Conservation (phyloP, 2,113 vertebrate genomes). For the Lophochroa leadbeateri region DNA sequence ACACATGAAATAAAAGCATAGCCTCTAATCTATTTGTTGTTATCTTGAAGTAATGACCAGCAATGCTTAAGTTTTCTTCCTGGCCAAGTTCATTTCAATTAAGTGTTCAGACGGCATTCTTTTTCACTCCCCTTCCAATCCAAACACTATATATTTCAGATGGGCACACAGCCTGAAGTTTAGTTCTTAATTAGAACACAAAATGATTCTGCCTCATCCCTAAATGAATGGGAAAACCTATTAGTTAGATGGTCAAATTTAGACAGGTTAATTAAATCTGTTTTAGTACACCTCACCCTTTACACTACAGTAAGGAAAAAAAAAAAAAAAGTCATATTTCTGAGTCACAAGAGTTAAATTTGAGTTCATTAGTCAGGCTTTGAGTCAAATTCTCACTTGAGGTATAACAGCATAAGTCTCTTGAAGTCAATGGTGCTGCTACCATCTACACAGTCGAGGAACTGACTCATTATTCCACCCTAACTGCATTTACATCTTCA, state of each 20-base stretch:
- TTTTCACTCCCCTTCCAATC: not conserved
- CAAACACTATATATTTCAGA: not conserved
- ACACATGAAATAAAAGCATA: not conserved
- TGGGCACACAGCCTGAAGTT: not conserved
- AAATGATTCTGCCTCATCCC: not conserved
- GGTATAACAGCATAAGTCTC: not conserved
- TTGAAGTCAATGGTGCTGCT: not conserved
- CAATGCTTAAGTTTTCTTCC: not conserved
- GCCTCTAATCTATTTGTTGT: not conserved
- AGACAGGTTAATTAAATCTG: conserved; percentile 40
- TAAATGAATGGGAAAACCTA: conserved; percentile 18
- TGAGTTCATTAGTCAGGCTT: conserved; percentile 2
- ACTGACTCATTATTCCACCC: not conserved
- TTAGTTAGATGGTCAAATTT: conserved; percentile 29
- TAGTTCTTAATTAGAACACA: conserved; percentile 39
- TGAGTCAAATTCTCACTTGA: not conserved
- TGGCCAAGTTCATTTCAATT: not conserved
- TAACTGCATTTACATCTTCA: not conserved
- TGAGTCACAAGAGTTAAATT: not conserved
- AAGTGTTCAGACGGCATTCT: not conserved
- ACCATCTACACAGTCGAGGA: not conserved
- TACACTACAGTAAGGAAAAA: not conserved
- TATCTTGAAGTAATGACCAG: not conserved
- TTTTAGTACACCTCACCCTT: not conserved
- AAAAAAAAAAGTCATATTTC: not conserved